Base-by-base conservation (phyloP, 2,113 vertebrate genomes). In the Kryptolebias marmoratus region DNA sequence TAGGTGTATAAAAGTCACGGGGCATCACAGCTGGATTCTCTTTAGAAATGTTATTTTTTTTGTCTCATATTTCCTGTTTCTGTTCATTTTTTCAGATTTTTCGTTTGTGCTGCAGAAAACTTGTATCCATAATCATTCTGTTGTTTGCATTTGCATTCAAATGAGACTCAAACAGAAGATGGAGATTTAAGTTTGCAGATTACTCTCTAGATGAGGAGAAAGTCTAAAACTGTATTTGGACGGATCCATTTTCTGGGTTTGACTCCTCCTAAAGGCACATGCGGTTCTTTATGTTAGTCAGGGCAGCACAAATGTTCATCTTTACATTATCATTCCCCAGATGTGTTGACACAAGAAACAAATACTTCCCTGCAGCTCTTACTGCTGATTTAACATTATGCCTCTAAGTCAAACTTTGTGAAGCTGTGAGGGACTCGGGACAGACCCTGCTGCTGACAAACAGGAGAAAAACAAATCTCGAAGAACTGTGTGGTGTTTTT, bases 71-170 rank as follows among this genome's bases (percentile, higher is more conserved):
- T 28, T 55, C 59, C 30, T 11, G 8, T 4, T 47, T 28, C 36
- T 32, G 44, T 0, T 11, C 49, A 16, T 9, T 60, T 50, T 22
- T 48, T 1, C 6, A 6, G 12, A 49, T 71, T 13, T 3, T 9
- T 10, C 11, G 65, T 42, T 42, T 53, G 16, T 44, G 55, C 14
- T 79, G 0, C 49, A 42, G 55, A 22, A 22, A 49, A 3, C 32
- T 47, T 2, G 60, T 30, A 31, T 77, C 22, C 16, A 12, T 56
- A 28, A 68, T 56, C n/a, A 14, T 49, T 27, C 6, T 8, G 12
- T 73, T 52, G 11, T 64, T 58, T 64, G 49, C 53, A 80, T 87
- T 81, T 75, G 68, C 71, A 85, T 87, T 64, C 65, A 79, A 53
- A 84, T 53, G 64, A 75, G 61, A 22, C 32, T 32, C 48, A 42